Conservation (phyloP, 2,888 invertebrate genomes). For the Disparrhopalites patrizii region DNA sequence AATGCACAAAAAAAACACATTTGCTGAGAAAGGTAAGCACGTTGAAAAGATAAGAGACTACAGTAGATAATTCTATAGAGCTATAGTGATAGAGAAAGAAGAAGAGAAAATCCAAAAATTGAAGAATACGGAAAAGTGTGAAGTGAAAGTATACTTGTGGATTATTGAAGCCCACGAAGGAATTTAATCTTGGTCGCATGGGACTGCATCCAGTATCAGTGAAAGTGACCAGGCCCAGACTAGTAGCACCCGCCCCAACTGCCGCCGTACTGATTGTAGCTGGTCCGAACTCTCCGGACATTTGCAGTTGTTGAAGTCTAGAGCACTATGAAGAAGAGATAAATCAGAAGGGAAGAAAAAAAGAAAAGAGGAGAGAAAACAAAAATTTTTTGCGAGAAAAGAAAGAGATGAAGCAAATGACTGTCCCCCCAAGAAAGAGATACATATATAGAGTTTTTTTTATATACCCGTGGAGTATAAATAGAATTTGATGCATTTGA, state of each 20-base stretch:
- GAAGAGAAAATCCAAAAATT: neutral
- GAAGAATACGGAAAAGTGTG: too few species aligned
- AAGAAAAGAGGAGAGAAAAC: too few species aligned
- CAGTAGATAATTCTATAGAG: neutral
- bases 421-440: too few species aligned
- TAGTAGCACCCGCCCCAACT: slow-evolving; percentile 7
- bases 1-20: neutral
- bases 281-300: slow-evolving; percentile 37
- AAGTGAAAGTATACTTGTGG: slow-evolving; percentile 25
- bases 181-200: slow-evolving; percentile 42
- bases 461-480: too few species aligned
- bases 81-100: neutral
- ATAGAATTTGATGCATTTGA: too few species aligned
- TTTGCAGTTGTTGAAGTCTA: slow-evolving; percentile 38
- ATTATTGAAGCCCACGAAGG: slow-evolving; percentile 36
- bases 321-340: slow-evolving; percentile 27
- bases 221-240: slow-evolving; percentile 32
- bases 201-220: slow-evolving; percentile 45
- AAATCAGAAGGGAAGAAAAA: too few species aligned
- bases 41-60: neutral
- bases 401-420: too few species aligned
- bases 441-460: too few species aligned
- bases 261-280: slow-evolving; percentile 28
- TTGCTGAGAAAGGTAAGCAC: neutral
- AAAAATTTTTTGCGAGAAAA: too few species aligned